These are phyloP conservation scores for Neolamprologus multifasciatus DNA, from an alignment of 2,797 vertebrate genomes.

Conservation along the genomic window DNA sequence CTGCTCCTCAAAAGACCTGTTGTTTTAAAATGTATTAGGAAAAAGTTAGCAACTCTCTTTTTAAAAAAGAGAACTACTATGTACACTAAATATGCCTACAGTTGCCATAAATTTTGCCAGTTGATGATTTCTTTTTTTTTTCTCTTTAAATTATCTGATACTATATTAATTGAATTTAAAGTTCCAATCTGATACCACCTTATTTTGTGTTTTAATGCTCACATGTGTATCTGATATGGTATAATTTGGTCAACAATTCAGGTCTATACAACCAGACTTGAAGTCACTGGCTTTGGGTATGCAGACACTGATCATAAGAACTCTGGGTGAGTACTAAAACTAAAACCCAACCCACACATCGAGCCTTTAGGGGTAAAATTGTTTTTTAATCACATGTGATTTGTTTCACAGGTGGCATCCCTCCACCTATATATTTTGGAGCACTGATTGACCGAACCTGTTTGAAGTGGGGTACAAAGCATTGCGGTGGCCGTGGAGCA, in stretches of 20 bases:
- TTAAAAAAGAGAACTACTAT: background rate
- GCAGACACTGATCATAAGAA: slow-evolving; percentile 85
- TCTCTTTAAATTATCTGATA: background rate
- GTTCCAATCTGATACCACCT: background rate
- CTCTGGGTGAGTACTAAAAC: slow-evolving; percentile 79
- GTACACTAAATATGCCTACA: background rate
- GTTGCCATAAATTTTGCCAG: background rate
- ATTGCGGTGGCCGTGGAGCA: slow-evolving; percentile 81
- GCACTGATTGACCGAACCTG: slow-evolving; percentile 88
- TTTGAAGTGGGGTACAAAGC: slow-evolving; percentile 85
- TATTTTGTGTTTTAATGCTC: background rate
- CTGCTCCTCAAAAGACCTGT: background rate
- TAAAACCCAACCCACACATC: background rate
- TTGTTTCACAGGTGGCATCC: slow-evolving; percentile 85
- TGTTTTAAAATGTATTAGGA: background rate
- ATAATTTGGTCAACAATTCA: slow-evolving; percentile 25
- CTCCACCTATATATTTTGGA: slow-evolving; percentile 89
- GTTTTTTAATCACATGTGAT: background rate
- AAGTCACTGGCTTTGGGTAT: slow-evolving; percentile 92
- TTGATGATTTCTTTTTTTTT: background rate
- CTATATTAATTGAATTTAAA: background rate
- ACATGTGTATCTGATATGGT: background rate
- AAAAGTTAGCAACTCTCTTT: background rate
- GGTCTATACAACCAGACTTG: slow-evolving; percentile 85
- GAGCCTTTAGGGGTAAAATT: background rate